Evolutionary conservation across 1,140 invertebrate genomes (phyloP).

Genomic region (Harpegnathos saltator): DNA sequence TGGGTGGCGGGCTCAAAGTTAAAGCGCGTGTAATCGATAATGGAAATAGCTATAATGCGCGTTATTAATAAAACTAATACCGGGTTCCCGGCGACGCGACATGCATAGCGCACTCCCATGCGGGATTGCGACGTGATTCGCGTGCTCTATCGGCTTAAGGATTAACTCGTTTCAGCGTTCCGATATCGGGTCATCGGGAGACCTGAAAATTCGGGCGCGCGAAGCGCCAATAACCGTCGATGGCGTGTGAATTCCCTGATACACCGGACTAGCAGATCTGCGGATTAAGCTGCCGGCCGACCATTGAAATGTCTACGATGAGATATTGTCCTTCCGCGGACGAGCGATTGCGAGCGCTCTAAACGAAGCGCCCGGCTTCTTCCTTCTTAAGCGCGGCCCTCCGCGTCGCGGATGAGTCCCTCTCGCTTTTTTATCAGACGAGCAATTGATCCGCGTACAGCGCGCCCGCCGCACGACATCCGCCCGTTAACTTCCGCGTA

Average conservation of each 20-base stretch:
- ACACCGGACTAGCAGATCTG: conserved; percentile 25
- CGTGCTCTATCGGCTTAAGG: conserved; percentile 56
- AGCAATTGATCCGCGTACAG: neutral
- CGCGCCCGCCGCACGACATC: neutral
- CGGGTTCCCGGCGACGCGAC: conserved; percentile 27
- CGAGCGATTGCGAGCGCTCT: conserved; percentile 31
- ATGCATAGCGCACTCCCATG: conserved; percentile 29
- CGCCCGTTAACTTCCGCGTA: neutral
- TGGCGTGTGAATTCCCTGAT: conserved; percentile 52
- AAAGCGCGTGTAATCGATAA: conserved; percentile 58
- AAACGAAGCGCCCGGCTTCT: neutral
- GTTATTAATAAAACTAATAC: conserved; percentile 62
- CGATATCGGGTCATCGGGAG: conserved; percentile 39
- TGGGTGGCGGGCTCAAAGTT: conserved; percentile 38
- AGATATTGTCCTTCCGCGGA: conserved; percentile 39
- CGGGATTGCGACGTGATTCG: conserved; percentile 54
- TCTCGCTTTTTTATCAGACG: neutral
- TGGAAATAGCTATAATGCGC: conserved; percentile 59
- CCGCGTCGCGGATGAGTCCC: too few relatives aligned
- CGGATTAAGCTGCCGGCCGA: conserved; percentile 29
- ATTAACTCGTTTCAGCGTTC: conserved; percentile 51
- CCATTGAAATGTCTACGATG: conserved; percentile 45
- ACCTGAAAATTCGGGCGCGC: conserved; percentile 49
- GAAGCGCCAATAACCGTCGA: conserved; percentile 51
- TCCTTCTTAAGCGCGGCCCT: too few relatives aligned